Base-by-base conservation (phyloP, 2,888 invertebrate species). In the Carabus problematicus region DNA sequence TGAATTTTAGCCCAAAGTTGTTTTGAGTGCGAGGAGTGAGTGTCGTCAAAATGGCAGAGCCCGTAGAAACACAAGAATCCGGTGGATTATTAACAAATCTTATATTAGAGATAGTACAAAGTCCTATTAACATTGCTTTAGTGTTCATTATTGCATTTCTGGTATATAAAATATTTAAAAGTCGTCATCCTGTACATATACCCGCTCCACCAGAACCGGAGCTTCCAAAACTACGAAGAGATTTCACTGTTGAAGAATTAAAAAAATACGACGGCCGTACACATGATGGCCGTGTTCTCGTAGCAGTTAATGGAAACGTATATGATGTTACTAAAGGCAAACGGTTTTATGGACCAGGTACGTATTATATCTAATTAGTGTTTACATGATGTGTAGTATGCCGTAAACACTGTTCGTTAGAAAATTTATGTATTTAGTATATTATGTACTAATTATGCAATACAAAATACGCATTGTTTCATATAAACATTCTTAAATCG, bases 271-370 rank as follows among this genome's bases (percentile, higher is more conserved):
- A 97, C 80, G 98, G 98, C 4, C 91, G 84, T 66, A 92, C 91
- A 77, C 84, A 89, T 40, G 96, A 97, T 78, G 95, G 95, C 29
- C 85, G 97, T 74, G 91, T 98, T 71, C 85, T 97, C 73, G 89
- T 98, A 52, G 97, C 95, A 8, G 94, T 98, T 63, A 97, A 97
- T 82, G 95, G 97, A 29, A 95, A 90, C 84, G 92, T 98, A 62
- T 98, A 95, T 83, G 98, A 98, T 84, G 96, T 92, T 73, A 97
- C 97, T 49, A 89, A 88, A 79, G 96, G 95, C 70, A 92, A 91
- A 78, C 86, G 89, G 72, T 96, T 95, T 82, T 98, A 98, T 83
- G 97, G 97, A 18, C 96, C 97, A 83, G 96, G 97, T 96, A 85
- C 80, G 78, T 75, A 41, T 29, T 29, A 29, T 29, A 29, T 29